These are phyloP conservation scores for Globodera rostochiensis DNA, from an alignment of 1,140 invertebrate species.

Conservation along the genomic window DNA sequence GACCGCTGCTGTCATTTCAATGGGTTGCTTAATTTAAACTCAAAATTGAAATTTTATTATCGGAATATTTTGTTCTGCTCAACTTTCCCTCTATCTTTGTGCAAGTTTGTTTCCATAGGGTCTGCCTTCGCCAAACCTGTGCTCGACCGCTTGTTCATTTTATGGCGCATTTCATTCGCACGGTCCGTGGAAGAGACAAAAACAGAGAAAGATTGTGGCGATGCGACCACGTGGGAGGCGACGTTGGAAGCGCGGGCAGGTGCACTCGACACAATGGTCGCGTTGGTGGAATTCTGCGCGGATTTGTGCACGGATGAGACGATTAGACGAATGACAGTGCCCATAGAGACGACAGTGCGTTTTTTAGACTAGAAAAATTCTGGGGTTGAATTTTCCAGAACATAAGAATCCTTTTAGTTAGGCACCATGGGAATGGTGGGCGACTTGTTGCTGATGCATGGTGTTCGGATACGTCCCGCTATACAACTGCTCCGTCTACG, in stretches of 20 bases:
- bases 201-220: constrained; percentile 87
- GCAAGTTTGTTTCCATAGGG: constrained; percentile 68
- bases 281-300: constrained; percentile 85
- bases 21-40: constrained; percentile 72
- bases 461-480: constrained; percentile 47
- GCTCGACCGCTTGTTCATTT: constrained; percentile 84
- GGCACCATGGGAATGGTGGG: constrained; percentile 48
- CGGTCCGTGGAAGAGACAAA: constrained; percentile 91
- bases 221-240: constrained; percentile 98
- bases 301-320: constrained; percentile 89
- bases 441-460: constrained; percentile 46
- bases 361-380: neutral
- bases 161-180: constrained; percentile 98
- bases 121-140: constrained; percentile 84
- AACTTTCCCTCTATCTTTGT: too few species aligned
- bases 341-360: constrained; percentile 22
- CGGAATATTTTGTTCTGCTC: too few species aligned
- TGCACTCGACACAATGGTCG: constrained; percentile 80
- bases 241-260: constrained; percentile 93
- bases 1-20: constrained; percentile 91
- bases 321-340: constrained; percentile 74
- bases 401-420: constrained; percentile 18
- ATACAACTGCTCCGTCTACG: constrained; percentile 57
- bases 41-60: neutral
- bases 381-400: too few species aligned